Evolutionary conservation across 2,797 vertebrate genomes (phyloP).

Genomic region (Pteronotus mesoamericanus): DNA sequence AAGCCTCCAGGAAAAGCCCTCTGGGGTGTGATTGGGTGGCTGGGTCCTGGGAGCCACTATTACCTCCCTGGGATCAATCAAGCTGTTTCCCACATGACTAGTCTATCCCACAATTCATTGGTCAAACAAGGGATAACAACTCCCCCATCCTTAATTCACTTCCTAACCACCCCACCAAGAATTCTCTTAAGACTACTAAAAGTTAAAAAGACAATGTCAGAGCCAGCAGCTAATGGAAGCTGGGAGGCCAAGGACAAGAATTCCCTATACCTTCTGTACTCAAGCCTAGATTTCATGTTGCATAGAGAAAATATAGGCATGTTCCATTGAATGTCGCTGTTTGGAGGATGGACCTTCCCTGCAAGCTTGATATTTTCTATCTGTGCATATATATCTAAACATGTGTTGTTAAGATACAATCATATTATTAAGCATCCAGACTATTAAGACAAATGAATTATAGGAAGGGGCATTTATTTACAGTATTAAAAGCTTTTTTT

Average conservation of each 20-base stretch:
- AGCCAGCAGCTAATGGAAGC: background rate
- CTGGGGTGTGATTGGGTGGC: background rate
- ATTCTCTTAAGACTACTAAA: background rate
- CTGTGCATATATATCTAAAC: background rate
- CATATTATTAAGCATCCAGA: background rate
- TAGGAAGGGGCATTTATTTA: background rate
- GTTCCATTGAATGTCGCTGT: background rate
- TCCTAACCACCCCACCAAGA: background rate
- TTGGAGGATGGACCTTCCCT: background rate
- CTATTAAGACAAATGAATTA: background rate
- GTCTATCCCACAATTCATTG: background rate
- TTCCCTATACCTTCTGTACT: background rate
- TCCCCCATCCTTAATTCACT: background rate
- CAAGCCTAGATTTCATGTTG: background rate
- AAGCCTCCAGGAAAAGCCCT: background rate
- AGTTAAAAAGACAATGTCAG: background rate
- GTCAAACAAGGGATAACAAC: background rate
- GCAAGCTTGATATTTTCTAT: background rate
- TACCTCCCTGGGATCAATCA: background rate
- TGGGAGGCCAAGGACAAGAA: background rate
- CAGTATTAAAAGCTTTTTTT: background rate
- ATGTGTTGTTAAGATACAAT: background rate
- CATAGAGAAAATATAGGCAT: background rate
- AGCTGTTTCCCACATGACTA: background rate
- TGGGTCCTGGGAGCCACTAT: background rate